These are phyloP conservation scores for Lasioglossum oenotherae DNA, from an alignment of 2,888 invertebrate genomes.

Conservation along the genomic window DNA sequence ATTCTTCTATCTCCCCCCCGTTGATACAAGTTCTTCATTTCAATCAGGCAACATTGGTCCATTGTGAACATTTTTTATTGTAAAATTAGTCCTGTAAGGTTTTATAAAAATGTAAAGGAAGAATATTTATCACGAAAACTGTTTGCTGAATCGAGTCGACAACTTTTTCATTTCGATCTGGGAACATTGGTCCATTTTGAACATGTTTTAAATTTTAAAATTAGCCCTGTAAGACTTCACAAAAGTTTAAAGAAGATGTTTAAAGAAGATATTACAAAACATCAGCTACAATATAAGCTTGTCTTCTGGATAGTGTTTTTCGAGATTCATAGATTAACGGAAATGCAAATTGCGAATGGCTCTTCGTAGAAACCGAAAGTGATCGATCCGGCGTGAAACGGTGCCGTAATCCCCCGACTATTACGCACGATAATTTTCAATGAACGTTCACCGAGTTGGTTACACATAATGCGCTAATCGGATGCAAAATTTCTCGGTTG, in stretches of 20 bases:
- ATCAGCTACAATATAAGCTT: background rate
- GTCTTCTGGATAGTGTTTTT: background rate
- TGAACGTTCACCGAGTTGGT: slow-evolving; percentile 5
- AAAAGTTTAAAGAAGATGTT: background rate
- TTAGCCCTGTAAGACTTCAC: background rate
- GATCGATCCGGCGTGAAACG: background rate
- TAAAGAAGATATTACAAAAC: background rate
- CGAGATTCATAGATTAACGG: too few relatives aligned
- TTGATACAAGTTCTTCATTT: too few relatives aligned
- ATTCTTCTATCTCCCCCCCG: background rate
- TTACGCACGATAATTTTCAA: background rate
- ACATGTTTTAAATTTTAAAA: background rate
- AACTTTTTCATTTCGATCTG: background rate
- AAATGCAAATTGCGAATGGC: background rate
- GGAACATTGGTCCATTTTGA: background rate
- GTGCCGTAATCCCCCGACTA: background rate
- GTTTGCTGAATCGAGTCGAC: too few relatives aligned
- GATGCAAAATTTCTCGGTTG: background rate
- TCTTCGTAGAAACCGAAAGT: background rate
- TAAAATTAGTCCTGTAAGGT: background rate
- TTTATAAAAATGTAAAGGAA: background rate
- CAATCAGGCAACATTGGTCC: background rate
- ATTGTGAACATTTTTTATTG: background rate
- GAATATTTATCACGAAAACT: too few relatives aligned
- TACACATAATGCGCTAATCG: background rate